Percentiles rank a stretch among this genome's conserved stretches.
These are phyloP conservation scores for Quadroppia sp. DNA, from an alignment of 2,888 invertebrate genomes.

Conservation along the genomic window DNA sequence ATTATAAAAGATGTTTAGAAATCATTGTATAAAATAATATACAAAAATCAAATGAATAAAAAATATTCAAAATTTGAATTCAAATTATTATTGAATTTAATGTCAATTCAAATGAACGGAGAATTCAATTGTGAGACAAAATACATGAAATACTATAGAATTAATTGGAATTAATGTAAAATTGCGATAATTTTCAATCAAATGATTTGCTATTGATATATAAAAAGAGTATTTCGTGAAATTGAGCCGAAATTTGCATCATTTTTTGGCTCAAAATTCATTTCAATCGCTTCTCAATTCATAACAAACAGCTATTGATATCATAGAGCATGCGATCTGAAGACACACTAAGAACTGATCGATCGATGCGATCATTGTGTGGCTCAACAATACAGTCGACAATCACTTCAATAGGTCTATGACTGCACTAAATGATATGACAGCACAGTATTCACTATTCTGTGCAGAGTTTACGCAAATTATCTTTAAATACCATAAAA, in stretches of 20 bases:
- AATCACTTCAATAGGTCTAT: constrained; percentile 4
- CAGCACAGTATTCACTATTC: neutral
- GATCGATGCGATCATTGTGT: constrained; percentile 15
- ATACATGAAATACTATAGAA: neutral
- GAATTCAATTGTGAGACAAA: neutral
- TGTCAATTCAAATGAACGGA: too few species aligned
- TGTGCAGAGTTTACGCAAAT: neutral
- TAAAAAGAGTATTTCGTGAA: neutral
- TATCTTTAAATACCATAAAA: too few species aligned
- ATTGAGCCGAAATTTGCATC: neutral
- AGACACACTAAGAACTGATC: constrained; percentile 19
- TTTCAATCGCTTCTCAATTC: neutral
- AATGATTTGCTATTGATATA: neutral
- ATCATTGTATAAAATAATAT: neutral
- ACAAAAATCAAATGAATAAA: neutral
- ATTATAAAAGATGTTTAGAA: neutral
- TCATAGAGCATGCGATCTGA: constrained; percentile 33
- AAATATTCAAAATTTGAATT: neutral
- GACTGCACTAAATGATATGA: neutral
- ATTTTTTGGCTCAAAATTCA: constrained; percentile 25
- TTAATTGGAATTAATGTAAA: too few species aligned
- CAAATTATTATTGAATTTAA: too few species aligned
- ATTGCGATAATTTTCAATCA: neutral
- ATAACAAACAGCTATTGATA: constrained; percentile 21
- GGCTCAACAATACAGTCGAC: neutral